These are phyloP conservation scores for Leptopilina boulardi DNA, from an alignment of 1,140 invertebrate genomes.

Conservation along the genomic window DNA sequence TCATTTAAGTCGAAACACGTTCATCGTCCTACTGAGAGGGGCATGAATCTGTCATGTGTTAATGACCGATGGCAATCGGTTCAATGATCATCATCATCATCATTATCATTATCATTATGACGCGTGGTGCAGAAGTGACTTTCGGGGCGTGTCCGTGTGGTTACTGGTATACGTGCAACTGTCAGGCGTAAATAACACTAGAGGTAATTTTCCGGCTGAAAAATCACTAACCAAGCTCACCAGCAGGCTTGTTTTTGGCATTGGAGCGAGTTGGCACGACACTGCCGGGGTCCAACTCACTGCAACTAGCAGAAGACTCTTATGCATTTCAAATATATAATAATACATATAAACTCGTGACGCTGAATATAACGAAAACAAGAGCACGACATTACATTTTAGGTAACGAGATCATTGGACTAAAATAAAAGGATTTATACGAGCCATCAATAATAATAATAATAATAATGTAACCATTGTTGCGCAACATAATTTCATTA, in stretches of 20 bases:
- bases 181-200: slow-evolving; percentile 57
- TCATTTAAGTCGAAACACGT: not conserved
- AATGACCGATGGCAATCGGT: slow-evolving; percentile 26
- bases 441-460: slow-evolving; percentile 10
- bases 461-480: not conserved
- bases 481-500: not conserved
- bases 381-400: not conserved
- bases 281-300: slow-evolving; percentile 15
- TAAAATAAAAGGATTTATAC: slow-evolving; percentile 11
- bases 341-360: slow-evolving; percentile 38
- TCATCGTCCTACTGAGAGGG: not conserved
- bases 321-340: slow-evolving; percentile 48
- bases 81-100: slow-evolving; percentile 19
- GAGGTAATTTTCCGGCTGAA: slow-evolving; percentile 68
- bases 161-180: slow-evolving; percentile 28
- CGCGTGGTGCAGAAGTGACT: not conserved
- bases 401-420: slow-evolving; percentile 22
- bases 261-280: slow-evolving; percentile 49
- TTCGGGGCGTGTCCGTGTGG: slow-evolving; percentile 9
- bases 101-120: not conserved
- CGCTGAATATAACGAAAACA: slow-evolving; percentile 42
- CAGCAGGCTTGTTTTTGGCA: slow-evolving; percentile 55
- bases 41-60: not conserved
- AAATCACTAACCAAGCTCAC: slow-evolving; percentile 63
- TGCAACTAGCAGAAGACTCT: slow-evolving; percentile 36